These are phyloP conservation scores for Notothenia rossii DNA, from an alignment of 2,113 vertebrate genomes.

Conservation along the genomic window DNA sequence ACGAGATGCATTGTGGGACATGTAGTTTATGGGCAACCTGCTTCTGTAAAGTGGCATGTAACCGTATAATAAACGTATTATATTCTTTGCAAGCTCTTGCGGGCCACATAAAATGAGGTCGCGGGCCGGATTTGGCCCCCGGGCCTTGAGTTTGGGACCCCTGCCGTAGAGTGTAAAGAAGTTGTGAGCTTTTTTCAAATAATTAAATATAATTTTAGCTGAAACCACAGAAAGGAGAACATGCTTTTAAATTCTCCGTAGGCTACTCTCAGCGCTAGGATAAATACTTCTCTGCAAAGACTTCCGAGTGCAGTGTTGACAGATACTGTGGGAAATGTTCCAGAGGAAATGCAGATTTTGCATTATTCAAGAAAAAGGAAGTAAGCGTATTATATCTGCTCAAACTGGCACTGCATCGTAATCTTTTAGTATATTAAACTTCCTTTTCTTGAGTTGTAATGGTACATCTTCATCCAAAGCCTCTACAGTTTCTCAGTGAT, in stretches of 20 bases:
- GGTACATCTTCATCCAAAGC: constrained; percentile 49
- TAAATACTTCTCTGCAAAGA: constrained; percentile 45
- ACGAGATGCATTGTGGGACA: no score
- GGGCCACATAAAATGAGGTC: no score
- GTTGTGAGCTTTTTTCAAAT: not conserved
- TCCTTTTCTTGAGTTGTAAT: not conserved
- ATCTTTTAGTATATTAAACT: not conserved
- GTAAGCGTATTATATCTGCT: not conserved
- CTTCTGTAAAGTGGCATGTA: no score
- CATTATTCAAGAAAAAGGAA: constrained; percentile 60
- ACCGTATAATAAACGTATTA: no score
- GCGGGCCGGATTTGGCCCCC: no score
- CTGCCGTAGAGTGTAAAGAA: not conserved
- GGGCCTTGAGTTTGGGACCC: no score
- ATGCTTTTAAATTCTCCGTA: not conserved
- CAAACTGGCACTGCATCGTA: not conserved
- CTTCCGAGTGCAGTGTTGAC: constrained; percentile 42
- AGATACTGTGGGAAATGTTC: constrained; percentile 52
- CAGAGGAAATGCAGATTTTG: constrained; percentile 57
- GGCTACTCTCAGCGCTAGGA: not conserved
- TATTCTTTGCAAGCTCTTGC: no score
- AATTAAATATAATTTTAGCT: not conserved
- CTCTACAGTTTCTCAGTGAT: constrained; percentile 17
- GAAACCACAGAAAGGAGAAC: not conserved
- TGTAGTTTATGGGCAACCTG: no score